Percentiles rank a stretch among this genome's conserved stretches.
phyloP scores from a whole-genome alignment of 2,888 invertebrate genomes.

The Cerastoderma edule region DNA sequence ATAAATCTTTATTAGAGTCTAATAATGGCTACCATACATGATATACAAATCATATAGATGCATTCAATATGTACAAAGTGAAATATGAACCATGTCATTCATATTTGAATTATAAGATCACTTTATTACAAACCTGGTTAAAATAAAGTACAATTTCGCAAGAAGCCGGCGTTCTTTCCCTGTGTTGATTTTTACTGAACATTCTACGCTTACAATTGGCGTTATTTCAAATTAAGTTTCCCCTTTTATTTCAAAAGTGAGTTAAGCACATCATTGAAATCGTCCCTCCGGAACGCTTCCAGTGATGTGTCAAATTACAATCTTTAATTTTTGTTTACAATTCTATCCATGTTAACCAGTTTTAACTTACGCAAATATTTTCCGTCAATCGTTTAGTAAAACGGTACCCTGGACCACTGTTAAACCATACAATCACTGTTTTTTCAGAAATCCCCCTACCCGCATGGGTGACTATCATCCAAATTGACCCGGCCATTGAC shows the following conservation, averaged over 20 bases:
- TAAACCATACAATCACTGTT: background rate
- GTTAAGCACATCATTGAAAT: background rate
- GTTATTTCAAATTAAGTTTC: background rate
- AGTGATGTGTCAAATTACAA: background rate
- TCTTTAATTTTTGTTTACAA: background rate
- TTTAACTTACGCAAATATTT: background rate
- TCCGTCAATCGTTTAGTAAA: background rate
- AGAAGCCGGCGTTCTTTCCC: background rate
- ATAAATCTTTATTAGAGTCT: no score
- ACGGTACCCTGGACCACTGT: background rate
- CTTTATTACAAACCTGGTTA: background rate
- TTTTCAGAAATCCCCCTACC: slow-evolving; percentile 48
- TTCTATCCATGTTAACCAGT: background rate
- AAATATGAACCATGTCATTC: background rate
- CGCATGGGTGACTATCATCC: slow-evolving; percentile 46
- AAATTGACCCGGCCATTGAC: slow-evolving; percentile 45
- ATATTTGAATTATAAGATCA: background rate
- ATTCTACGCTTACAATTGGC: background rate
- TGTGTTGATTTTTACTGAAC: background rate
- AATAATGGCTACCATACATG: no score
- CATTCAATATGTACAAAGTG: background rate
- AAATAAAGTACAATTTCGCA: background rate
- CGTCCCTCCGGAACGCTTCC: no score
- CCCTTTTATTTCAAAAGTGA: background rate
- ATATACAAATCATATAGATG: no score